phyloP scores from a whole-genome alignment of 2,888 invertebrate species.

The Didymodactylos carnosus region DNA sequence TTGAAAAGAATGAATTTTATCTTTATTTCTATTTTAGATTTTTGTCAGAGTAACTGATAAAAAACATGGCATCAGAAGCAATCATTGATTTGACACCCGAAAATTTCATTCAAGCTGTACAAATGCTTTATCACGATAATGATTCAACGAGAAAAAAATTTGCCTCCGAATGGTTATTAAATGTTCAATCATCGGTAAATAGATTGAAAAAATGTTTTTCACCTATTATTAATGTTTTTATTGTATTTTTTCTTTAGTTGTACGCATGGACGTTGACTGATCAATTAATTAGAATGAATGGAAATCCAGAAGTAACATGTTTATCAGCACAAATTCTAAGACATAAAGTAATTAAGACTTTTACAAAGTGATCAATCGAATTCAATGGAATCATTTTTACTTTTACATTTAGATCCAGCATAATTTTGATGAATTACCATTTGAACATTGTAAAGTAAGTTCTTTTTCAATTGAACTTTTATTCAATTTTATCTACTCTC shows the following conservation, averaged over 20 bases:
- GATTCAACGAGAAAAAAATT: background rate
- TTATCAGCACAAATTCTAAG: constrained; percentile 96
- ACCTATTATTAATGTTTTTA: background rate
- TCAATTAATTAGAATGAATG: constrained; percentile 66
- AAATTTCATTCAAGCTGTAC: background rate
- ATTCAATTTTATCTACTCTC: no score
- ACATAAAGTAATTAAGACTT: constrained; percentile 42
- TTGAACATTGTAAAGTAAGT: background rate
- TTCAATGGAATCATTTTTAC: no score
- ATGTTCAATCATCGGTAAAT: background rate
- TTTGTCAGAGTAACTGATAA: no score
- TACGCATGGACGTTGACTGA: constrained; percentile 95
- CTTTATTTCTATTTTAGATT: no score
- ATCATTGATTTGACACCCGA: background rate
- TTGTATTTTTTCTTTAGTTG: constrained; percentile 39
- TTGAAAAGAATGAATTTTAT: no score
- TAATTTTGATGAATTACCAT: background rate
- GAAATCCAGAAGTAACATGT: constrained; percentile 73
- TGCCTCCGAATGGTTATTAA: background rate
- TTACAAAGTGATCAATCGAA: no score
- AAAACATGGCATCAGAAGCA: no score
- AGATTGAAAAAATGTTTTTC: no score
- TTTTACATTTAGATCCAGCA: background rate
- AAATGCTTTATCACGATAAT: background rate
- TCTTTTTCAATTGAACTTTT: no score